phyloP scores from a whole-genome alignment of 2,113 vertebrate genomes.

The Elgaria multicarinata region DNA sequence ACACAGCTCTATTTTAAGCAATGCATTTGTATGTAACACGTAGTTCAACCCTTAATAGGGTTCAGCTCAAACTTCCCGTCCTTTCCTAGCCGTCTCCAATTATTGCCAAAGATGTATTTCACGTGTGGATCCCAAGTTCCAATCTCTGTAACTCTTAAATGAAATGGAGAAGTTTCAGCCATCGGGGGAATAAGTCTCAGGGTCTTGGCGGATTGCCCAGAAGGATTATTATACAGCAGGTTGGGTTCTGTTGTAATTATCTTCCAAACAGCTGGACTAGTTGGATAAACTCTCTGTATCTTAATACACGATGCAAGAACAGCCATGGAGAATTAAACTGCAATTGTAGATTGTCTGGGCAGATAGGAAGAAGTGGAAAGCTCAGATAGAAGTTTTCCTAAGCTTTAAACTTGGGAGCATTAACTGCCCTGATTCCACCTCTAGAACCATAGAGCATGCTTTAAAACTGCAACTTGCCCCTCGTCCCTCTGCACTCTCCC shows the following conservation, averaged over 20 bases:
- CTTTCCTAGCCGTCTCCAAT: not conserved
- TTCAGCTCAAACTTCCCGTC: slow-evolving; percentile 17
- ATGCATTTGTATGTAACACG: not conserved
- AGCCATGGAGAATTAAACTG: slow-evolving; percentile 76
- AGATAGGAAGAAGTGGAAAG: slow-evolving; percentile 16
- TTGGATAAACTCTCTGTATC: slow-evolving; percentile 78
- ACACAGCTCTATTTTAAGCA: not conserved
- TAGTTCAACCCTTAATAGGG: not conserved
- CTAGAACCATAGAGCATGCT: not conserved
- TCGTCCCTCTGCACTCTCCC: not conserved
- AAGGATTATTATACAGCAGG: slow-evolving; percentile 83
- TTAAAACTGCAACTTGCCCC: too few species aligned
- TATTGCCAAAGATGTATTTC: slow-evolving; percentile 60
- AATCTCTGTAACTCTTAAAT: slow-evolving; percentile 66
- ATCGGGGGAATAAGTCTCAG: slow-evolving; percentile 69
- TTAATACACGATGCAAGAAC: slow-evolving; percentile 72
- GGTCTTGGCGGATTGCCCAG: slow-evolving; percentile 73
- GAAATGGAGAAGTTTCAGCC: slow-evolving; percentile 73
- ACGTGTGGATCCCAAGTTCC: slow-evolving; percentile 39
- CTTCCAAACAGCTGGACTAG: slow-evolving; percentile 82
- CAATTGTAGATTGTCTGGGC: slow-evolving; percentile 65
- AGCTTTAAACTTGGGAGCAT: not conserved
- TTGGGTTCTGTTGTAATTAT: slow-evolving; percentile 82
- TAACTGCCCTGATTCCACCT: not conserved
- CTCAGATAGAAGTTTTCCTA: slow-evolving; percentile 9